phyloP scores from a whole-genome alignment of 2,797 vertebrate species.

The Poliocrania exsul region DNA sequence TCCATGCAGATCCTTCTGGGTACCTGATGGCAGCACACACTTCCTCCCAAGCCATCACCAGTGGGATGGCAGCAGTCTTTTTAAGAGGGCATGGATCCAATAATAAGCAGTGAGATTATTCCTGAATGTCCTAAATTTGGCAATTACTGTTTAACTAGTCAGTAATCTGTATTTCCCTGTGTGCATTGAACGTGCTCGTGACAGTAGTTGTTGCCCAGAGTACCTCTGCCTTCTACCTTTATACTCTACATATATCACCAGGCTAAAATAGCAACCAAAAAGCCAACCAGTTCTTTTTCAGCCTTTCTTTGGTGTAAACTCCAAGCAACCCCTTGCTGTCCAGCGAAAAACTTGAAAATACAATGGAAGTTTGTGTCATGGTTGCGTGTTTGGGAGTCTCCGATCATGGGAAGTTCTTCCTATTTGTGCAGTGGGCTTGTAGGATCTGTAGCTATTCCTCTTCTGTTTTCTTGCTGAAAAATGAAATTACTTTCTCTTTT shows the following conservation, averaged over 20 bases:
- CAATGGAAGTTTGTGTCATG: rapidly evolving
- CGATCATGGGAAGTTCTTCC: rapidly evolving
- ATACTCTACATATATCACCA: neutral
- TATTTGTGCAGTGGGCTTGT: rapidly evolving
- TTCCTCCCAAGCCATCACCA: neutral
- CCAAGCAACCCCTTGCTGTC: neutral
- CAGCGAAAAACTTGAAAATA: neutral
- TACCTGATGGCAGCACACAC: rapidly evolving
- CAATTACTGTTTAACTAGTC: neutral
- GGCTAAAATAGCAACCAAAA: neutral
- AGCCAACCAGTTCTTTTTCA: neutral
- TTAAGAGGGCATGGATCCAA: neutral
- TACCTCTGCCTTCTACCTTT: neutral
- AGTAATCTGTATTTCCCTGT: neutral
- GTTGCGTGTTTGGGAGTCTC: rapidly evolving
- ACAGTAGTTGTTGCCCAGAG: neutral
- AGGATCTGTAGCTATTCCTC: neutral
- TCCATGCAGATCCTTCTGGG: neutral
- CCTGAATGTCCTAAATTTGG: neutral
- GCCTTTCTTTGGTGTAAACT: neutral
- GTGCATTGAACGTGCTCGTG: rapidly evolving
- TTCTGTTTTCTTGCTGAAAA: neutral
- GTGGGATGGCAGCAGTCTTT: neutral
- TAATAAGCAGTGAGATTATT: neutral
- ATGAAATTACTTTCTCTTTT: neutral